These are phyloP conservation scores for Dendrolimus pini DNA, from an alignment of 2,888 invertebrate genomes.

Conservation along the genomic window DNA sequence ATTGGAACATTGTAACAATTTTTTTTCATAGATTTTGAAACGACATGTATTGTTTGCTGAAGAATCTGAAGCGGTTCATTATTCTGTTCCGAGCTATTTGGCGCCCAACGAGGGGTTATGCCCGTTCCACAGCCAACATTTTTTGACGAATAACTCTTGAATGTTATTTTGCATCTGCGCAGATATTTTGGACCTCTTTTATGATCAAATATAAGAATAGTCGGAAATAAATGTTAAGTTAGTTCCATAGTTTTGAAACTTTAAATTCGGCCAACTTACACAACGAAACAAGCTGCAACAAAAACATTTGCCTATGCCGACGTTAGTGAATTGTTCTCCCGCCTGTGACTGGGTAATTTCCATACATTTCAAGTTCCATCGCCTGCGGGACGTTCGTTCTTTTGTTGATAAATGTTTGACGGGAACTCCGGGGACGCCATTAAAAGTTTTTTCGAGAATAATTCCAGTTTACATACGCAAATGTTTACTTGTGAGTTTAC, in stretches of 20 bases:
- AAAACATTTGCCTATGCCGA: slow-evolving; percentile 74
- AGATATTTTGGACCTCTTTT: background rate
- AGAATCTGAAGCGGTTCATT: slow-evolving; percentile 56
- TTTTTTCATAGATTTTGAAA: slow-evolving; percentile 14
- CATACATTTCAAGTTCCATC: slow-evolving; percentile 77
- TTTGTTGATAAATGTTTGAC: slow-evolving; percentile 78
- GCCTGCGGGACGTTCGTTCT: slow-evolving; percentile 77
- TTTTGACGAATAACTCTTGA: slow-evolving; percentile 41
- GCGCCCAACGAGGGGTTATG: slow-evolving; percentile 49
- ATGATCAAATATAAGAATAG: background rate
- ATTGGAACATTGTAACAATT: background rate
- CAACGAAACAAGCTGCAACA: slow-evolving; percentile 69
- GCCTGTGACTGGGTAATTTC: slow-evolving; percentile 76
- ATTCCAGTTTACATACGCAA: slow-evolving; percentile 76
- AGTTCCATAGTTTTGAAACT: slow-evolving; percentile 31
- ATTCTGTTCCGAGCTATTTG: slow-evolving; percentile 59
- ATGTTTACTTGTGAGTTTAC: slow-evolving; percentile 74
- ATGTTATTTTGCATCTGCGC: slow-evolving; percentile 3
- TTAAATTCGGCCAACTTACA: slow-evolving; percentile 55
- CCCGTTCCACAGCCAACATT: slow-evolving; percentile 37
- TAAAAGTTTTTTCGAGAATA: slow-evolving; percentile 77
- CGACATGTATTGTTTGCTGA: slow-evolving; percentile 50
- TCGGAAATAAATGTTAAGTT: background rate
- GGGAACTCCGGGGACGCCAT: slow-evolving; percentile 76
- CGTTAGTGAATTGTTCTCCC: slow-evolving; percentile 75